Base-by-base conservation (phyloP, 2,797 vertebrate genomes). In the Halcyon badia region DNA sequence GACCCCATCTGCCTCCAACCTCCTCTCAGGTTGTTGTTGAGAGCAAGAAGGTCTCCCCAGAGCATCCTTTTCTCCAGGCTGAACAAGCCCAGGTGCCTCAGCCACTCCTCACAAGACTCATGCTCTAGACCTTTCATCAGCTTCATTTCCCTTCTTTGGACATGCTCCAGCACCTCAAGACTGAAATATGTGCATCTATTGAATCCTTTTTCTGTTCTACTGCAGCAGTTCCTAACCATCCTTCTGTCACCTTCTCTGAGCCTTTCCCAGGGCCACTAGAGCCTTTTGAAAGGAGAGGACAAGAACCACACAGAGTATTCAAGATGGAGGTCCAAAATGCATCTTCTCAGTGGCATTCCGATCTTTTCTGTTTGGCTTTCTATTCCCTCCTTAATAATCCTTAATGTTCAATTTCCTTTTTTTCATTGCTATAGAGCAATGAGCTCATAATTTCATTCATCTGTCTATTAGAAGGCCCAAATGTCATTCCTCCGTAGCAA, bases 331-430 rank as follows among this genome's bases (percentile, higher is more conserved):
- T 83, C 83, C 76, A 75, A 91, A 95, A 81, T 20, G 11, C 33
- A 37, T 78, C 85, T 75, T 31, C 93, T 91, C 57, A 37, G 76
- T 21, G 66, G 46, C 77, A 71, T 84, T 69, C 87, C 0, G 1
- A 84, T 81, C 61, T 91, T 90, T 97, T 94, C 87, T 95, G 79
- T 86, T 96, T 95, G 77, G 28, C 26, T 95, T 95, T 93, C 93
- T 94, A 93, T 80, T 95, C 85, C 58, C 93, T 93, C 73, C 94
- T 96, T 94, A 96, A 96, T 96, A 96, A 96, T 78, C 86, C 54
- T 66, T 86, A 96, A 94, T 88, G 88, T 93, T 95, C 92, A 93
- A 90, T 97, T 93, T 95, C 93, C 76, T 88, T 90, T 85, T 54
- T 94, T 84, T 91, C 94, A 94, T 95, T 95, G 70, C 88, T 79